Evolutionary conservation across 1,140 invertebrate species (phyloP), one percentile per base, ranked within the genome.

Genomic region (Camponotus floridanus): DNA sequence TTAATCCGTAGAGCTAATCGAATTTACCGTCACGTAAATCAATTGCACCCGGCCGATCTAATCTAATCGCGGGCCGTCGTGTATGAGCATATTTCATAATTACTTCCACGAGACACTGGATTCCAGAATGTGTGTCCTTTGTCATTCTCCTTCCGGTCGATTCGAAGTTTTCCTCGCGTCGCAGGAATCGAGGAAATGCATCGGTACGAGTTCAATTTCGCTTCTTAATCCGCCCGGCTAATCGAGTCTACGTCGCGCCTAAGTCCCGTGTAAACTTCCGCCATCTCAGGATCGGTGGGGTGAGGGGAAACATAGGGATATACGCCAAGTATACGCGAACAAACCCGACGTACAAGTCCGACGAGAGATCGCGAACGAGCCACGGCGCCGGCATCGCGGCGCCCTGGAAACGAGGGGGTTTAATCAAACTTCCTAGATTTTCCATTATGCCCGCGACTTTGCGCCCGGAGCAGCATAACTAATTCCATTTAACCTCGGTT

Each of bases 341-440:
- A 26, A 26, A 26, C 26, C 70, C 45, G n/a, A n/a, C n/a, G 76
- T 48, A 76, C 31, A 76, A 76, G 81, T 84, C 71, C 70, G 39
- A 81, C 55, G 26, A 26, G n/a, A 78, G 59, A 73, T 85, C 86
- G 80, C 67, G 61, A 45, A 48, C 64, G 65, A 51, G 57, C 31
- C 57, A n/a, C 26, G 13, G 55, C 9, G 8, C 18, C 33, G 76
- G 51, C 21, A 48, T 62, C 71, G 36, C 70, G 42, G 62, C 68
- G 88, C 33, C 42, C n/a, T 80, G 64, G 76, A 74, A 88, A 81
- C 80, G 65, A 80, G 70, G 55, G 61, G 79, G 88, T 92, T 93
- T 93, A 92, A 94, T 94, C 91, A 93, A 93, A 93, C 91, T 93
- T 90, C 57, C 76, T 91, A 88, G 91, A 94, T 94, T 94, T 93